A percentile compares a stretch with the other conserved stretches of the same genome.
Conservation (phyloP, 2,797 vertebrate genomes). For the Notoglanidium macrostoma region DNA sequence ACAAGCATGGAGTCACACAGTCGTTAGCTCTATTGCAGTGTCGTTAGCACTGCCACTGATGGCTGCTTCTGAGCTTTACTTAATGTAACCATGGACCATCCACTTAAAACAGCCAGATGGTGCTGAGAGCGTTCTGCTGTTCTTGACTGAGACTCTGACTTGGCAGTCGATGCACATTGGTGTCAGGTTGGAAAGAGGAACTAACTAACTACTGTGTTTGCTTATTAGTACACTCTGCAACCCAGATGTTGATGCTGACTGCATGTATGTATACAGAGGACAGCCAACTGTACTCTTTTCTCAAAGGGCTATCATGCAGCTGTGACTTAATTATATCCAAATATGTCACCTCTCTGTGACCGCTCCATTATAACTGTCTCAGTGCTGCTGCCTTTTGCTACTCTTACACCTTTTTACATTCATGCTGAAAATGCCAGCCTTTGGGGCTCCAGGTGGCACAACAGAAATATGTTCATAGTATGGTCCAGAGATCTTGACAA, state of each 20-base stretch:
- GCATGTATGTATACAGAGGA: not conserved
- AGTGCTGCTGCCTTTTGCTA: not conserved
- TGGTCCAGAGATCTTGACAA: not conserved
- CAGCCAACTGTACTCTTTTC: not conserved
- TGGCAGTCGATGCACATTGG: not conserved
- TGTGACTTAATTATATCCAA: conserved; percentile 5
- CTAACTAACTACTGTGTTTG: conserved; percentile 8
- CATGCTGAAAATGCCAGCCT: not conserved
- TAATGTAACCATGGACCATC: conserved; percentile 30
- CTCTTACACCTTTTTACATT: not conserved
- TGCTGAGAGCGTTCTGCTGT: conserved; percentile 39
- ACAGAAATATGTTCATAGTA: not conserved
- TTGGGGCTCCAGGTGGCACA: not conserved
- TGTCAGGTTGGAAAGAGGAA: not conserved
- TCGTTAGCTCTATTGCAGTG: not conserved
- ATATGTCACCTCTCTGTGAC: not conserved
- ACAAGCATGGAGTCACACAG: not conserved
- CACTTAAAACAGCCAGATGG: conserved; percentile 46
- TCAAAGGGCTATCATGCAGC: not conserved
- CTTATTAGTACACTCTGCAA: not conserved
- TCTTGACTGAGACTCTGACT: conserved; percentile 48
- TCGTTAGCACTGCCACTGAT: conserved; percentile 35
- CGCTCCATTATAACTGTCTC: not conserved
- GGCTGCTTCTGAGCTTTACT: conserved; percentile 37
- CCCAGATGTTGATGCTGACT: conserved; percentile 18